Evolutionary conservation across 2,888 invertebrate species (phyloP), one percentile per base, ranked within the genome.

Genomic region (Norana najaformis): DNA sequence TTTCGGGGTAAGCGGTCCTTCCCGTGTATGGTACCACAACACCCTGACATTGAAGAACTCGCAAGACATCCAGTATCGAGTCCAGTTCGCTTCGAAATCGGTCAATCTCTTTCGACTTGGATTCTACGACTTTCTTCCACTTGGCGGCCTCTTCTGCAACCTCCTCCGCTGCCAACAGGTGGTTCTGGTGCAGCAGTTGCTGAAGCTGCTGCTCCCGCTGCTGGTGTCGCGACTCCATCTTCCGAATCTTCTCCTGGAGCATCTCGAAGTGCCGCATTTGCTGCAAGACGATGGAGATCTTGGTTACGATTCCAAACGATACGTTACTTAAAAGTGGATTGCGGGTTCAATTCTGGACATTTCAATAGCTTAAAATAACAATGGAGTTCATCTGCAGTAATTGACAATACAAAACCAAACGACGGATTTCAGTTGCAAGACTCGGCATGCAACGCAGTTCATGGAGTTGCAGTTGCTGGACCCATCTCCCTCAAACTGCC

Each of bases 231-330:
- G 93, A 91, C 90, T 94, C 94, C 92, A 95, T 92, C 88, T 93
- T 92, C 34, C 91, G 90, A 53, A 95, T 94, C 92, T 94, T 94
- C 82, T 94, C 93, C 90, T 94, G 93, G 37, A 95, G 91, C 0
- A 92, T 92, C 90, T 94, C 94, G 92, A 94, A 94, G 91, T 95
- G 95, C 30, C 93, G 93, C 94, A 94, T 94, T 90, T 94, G 94
- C 94, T 94, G 92, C 18, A 91, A 85, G 37, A 85, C 37, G 35
- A 85, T 53, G 69, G n/a, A n/a, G n/a, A 69, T 69, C 69, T n/a
- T n/a, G 30, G 69, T 69, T 69, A n/a, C n/a, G 8, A 69, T 69
- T 3, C 30, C n/a, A n/a, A 30, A 69, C 69, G 30, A 69, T 30
- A 8, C n/a, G n/a, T 8, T 69, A 30, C 69, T n/a, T 69, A 47